Conservation (phyloP, 2,113 vertebrate genomes). For the Nyctereutes procyonoides region DNA sequence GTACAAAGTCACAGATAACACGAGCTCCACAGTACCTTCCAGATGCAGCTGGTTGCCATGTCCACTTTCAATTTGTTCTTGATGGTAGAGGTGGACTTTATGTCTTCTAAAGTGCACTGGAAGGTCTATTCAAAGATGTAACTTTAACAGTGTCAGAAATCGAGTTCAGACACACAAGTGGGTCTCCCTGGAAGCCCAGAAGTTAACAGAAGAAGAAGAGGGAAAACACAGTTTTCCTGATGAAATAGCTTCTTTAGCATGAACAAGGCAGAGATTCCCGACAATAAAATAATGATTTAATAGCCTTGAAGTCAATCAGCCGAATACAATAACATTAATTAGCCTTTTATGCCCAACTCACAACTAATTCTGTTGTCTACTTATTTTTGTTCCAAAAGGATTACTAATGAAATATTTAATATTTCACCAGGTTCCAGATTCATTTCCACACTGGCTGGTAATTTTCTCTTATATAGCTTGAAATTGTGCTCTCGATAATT, state of each 20-base stretch:
- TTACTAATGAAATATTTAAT: conserved; percentile 85
- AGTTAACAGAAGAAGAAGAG: background rate
- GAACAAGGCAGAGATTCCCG: conserved; percentile 78
- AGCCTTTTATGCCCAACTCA: conserved; percentile 85
- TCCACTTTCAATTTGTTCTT: background rate
- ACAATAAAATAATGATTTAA: conserved; percentile 87
- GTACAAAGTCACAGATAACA: background rate
- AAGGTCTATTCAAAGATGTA: background rate
- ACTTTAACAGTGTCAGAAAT: background rate
- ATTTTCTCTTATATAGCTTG: conserved; percentile 86
- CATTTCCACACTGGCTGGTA: conserved; percentile 83
- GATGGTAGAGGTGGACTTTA: background rate
- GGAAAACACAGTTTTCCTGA: conserved; percentile 73
- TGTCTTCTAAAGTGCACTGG: background rate
- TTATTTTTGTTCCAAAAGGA: conserved; percentile 87
- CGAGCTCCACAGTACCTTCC: background rate
- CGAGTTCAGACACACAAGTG: background rate
- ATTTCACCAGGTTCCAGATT: conserved; percentile 83
- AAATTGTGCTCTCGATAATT: conserved; percentile 87
- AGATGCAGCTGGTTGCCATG: rapidly evolving
- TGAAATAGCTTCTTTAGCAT: conserved; percentile 80
- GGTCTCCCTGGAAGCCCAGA: background rate
- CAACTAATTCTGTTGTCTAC: conserved; percentile 86
- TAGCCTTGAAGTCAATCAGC: conserved; percentile 85
- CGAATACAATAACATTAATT: conserved; percentile 88